These are phyloP conservation scores for Petromus typicus DNA, from an alignment of 2,113 vertebrate species.

Conservation along the genomic window DNA sequence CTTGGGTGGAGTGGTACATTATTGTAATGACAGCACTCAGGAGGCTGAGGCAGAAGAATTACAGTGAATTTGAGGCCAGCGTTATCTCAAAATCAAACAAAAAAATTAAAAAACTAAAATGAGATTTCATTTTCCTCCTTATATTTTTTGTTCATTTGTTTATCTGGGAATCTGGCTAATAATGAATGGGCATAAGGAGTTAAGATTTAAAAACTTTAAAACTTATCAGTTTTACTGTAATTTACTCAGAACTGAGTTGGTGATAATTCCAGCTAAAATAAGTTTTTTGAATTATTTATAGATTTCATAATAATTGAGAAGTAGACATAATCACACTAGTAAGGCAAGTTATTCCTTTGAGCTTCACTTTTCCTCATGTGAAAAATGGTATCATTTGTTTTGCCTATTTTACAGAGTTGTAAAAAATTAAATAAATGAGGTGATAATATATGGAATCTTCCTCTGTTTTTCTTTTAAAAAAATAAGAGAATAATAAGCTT, in stretches of 20 bases:
- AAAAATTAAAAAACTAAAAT: too few relatives aligned
- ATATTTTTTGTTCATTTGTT: not conserved
- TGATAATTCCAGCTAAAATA: not conserved
- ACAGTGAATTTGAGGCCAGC: not conserved
- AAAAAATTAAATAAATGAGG: conserved; percentile 12
- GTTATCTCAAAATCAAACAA: not conserved
- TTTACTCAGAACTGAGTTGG: not conserved
- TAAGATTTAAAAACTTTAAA: conserved; percentile 11
- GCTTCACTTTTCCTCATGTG: not conserved
- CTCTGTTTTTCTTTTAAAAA: not conserved
- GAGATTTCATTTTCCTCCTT: not conserved
- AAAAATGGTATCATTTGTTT: not conserved
- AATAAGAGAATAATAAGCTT: not conserved
- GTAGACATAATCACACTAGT: not conserved
- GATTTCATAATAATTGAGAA: not conserved
- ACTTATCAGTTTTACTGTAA: not conserved
- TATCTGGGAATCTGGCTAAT: conserved; percentile 21
- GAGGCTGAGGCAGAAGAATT: not conserved
- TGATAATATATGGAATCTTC: not conserved
- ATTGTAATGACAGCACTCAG: not conserved
- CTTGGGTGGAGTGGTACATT: not conserved
- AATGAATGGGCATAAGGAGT: not conserved
- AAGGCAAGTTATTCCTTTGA: not conserved
- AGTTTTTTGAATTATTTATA: conserved; percentile 43
- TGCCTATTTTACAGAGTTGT: not conserved